phyloP scores from a whole-genome alignment of 2,888 invertebrate species.

The Andrena camellia region DNA sequence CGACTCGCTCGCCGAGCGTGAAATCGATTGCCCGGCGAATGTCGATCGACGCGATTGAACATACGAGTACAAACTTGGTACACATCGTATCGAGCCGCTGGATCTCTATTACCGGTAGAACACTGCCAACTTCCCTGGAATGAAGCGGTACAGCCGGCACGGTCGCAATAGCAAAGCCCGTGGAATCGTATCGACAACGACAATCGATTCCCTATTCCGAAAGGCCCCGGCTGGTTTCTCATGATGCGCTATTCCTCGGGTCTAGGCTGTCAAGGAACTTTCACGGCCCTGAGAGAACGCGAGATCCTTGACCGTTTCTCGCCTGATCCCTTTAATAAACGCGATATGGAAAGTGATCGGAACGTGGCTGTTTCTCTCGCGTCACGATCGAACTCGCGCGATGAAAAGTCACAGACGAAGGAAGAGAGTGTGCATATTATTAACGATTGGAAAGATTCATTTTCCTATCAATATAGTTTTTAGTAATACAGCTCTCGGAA shows the following conservation, averaged over 20 bases:
- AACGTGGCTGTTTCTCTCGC: slow-evolving; percentile 37
- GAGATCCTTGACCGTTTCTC: slow-evolving; percentile 70
- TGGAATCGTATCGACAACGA: slow-evolving; percentile 74
- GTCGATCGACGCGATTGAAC: slow-evolving; percentile 40
- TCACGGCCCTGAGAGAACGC: slow-evolving; percentile 71
- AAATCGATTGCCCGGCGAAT: slow-evolving; percentile 32
- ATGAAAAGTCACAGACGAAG: slow-evolving; percentile 35
- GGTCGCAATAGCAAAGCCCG: slow-evolving; percentile 64
- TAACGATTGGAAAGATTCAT: too few species aligned
- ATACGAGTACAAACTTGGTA: slow-evolving; percentile 46
- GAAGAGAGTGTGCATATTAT: too few species aligned
- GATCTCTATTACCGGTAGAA: slow-evolving; percentile 57
- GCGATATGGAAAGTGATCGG: slow-evolving; percentile 48
- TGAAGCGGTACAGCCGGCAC: slow-evolving; percentile 52
- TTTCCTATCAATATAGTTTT: too few species aligned
- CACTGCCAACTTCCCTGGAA: slow-evolving; percentile 28
- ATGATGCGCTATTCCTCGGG: slow-evolving; percentile 61
- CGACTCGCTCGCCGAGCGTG: slow-evolving; percentile 7
- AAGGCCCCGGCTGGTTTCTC: slow-evolving; percentile 66
- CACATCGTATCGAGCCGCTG: slow-evolving; percentile 31
- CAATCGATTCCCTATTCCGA: slow-evolving; percentile 68
- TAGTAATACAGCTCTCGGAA: too few species aligned
- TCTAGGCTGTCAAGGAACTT: slow-evolving; percentile 64
- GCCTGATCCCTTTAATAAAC: slow-evolving; percentile 70
- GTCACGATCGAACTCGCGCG: slow-evolving; percentile 32